phyloP scores from a whole-genome alignment of 2,797 vertebrate genomes.

The Tenualosa ilisha region DNA sequence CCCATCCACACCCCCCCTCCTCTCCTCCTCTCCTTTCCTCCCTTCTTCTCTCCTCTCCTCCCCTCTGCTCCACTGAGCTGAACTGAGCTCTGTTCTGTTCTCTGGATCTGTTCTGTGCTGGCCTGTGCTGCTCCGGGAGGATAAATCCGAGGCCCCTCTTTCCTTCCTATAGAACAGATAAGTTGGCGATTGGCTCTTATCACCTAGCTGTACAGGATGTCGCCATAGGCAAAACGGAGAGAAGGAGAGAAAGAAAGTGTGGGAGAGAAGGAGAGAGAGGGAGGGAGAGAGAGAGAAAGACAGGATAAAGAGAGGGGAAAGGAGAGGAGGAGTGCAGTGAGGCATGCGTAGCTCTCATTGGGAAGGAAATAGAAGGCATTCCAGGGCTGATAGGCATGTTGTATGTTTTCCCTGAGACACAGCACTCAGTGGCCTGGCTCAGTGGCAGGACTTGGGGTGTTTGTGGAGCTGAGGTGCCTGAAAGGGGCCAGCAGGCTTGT shows the following conservation, averaged over 20 bases:
- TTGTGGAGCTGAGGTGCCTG: too few relatives aligned
- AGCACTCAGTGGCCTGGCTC: neutral
- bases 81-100: neutral
- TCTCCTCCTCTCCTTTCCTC: too few relatives aligned
- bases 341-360: neutral
- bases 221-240: neutral
- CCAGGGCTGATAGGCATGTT: neutral
- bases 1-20: neutral
- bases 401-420: conserved; percentile 7
- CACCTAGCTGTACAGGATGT: conserved; percentile 30
- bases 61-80: too few relatives aligned
- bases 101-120: neutral
- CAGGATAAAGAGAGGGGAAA: neutral
- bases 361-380: conserved; percentile 18
- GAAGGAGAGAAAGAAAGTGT: neutral
- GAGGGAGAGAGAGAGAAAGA: neutral
- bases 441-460: neutral
- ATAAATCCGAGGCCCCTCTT: neutral
- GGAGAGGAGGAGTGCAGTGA: neutral
- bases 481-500: too few relatives aligned
- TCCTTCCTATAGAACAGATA: conserved; percentile 28
- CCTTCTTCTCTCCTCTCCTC: too few relatives aligned
- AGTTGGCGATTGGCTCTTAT: conserved; percentile 30
- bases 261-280: neutral
- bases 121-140: neutral